Evolutionary conservation across 1,140 invertebrate genomes (phyloP), one percentile per base, ranked within the genome.

Genomic region (Lethocerus indicus): DNA sequence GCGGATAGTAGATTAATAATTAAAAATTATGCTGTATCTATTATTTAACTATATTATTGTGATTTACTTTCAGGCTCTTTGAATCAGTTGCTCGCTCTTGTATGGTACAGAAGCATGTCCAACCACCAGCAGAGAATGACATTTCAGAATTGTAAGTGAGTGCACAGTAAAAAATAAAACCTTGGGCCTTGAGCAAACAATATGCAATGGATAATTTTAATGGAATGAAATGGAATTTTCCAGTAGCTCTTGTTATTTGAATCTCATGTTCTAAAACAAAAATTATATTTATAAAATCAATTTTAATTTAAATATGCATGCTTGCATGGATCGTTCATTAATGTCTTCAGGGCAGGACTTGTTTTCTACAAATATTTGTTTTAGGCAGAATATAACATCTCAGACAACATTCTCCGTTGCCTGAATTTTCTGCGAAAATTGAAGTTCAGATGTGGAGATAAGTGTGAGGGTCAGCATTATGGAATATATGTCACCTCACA

Each of bases 11-110:
- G n/a, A n/a, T n/a, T n/a, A n/a, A n/a, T n/a, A n/a, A n/a, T n/a
- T n/a, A n/a, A n/a, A n/a, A n/a, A n/a, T 39, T 39, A 39, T 39
- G 18, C 23, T 6, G 1, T 6, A 21, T 6, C 14, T 39, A 13
- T 20, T 39, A 16, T 20, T 2, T 39, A 6, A 39, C 23, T 36
- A 20, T 20, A 20, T 5, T 39, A 3, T 39, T 1, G 7, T 32
- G 29, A 7, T 32, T 50, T 61, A 53, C 56, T 71, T 73, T 23
- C 63, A 85, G 82, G 61, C 71, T 94, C 55, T 93, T 95, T 65
- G 89, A 93, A 62, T 91, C 88, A 1, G 89, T 95, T 35, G 90
- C 90, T 13, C 73, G 87, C 49, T 93, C 89, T 0, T 94, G 90
- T 67, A 87, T 92, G 76, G 84, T 86, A 46, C 84, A 84, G 59